Evolutionary conservation across 2,113 vertebrate species (phyloP).

Genomic region (Otus sunia): DNA sequence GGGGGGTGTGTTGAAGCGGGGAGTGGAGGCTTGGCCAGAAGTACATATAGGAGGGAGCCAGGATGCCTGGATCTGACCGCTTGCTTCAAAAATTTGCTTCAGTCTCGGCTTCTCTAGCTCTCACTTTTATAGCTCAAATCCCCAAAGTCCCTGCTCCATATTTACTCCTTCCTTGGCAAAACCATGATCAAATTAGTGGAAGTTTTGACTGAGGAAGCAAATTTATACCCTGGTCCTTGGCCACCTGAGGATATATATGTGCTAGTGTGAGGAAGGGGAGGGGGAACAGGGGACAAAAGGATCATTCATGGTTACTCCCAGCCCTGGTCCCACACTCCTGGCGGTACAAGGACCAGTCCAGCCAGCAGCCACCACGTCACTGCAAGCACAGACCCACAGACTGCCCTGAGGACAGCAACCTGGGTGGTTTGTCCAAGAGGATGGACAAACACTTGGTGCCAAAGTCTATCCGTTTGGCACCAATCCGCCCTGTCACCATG

Average conservation of each 20-base stretch:
- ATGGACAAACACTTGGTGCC: background rate
- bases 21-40: background rate
- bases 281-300: background rate
- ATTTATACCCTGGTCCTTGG: conserved; percentile 33
- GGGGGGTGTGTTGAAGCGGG: accelerated
- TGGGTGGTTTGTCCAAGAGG: background rate
- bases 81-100: conserved; percentile 16
- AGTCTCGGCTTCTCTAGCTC: background rate
- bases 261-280: background rate
- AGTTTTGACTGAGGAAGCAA: conserved; percentile 42
- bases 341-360: background rate
- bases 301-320: conserved; percentile 29
- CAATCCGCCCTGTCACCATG: background rate
- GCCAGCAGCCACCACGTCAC: background rate
- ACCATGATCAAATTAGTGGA: conserved; percentile 47
- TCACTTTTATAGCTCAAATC: conserved; percentile 29
- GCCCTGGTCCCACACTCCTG: background rate
- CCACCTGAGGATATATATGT: conserved; percentile 6
- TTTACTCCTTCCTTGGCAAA: conserved; percentile 54
- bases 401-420: background rate
- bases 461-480: background rate
- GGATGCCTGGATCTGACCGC: background rate
- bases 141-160: conserved; percentile 11
- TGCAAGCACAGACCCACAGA: background rate
- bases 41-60: background rate